These are phyloP conservation scores for Vicugna pacos DNA, from an alignment of 2,113 vertebrate genomes.

Conservation along the genomic window DNA sequence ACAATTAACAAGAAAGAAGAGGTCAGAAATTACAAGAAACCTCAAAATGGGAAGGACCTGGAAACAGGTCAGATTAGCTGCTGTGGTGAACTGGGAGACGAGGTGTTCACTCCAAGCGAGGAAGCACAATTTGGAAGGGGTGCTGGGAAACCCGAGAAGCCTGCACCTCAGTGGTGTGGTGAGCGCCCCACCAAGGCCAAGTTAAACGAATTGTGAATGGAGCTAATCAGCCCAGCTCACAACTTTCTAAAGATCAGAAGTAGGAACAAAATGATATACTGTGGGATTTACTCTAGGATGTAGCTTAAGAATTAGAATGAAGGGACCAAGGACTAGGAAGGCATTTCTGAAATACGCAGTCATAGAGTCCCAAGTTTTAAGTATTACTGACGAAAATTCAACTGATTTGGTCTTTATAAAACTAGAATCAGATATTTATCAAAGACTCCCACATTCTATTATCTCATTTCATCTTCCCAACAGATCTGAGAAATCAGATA, in stretches of 20 bases:
- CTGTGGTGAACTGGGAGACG: background rate
- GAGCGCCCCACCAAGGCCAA: background rate
- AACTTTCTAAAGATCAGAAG: background rate
- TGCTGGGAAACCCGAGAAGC: background rate
- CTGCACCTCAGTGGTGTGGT: background rate
- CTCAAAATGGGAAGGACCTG: background rate
- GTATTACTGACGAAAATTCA: background rate
- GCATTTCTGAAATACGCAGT: background rate
- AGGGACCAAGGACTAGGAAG: background rate
- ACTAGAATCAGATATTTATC: background rate
- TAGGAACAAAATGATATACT: background rate
- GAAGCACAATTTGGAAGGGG: background rate
- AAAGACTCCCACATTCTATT: background rate
- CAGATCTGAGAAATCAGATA: background rate
- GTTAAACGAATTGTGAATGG: background rate
- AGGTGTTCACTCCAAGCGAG: background rate
- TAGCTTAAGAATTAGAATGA: background rate
- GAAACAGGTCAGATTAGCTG: background rate
- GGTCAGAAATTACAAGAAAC: background rate
- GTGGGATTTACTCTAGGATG: background rate
- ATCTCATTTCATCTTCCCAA: background rate
- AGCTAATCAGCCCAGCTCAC: background rate
- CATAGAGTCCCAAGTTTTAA: background rate
- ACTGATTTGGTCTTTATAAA: background rate
- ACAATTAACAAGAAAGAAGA: conserved; percentile 22